Base-by-base conservation (phyloP, 2,113 vertebrate genomes). In the Lipotes vexillifer region DNA sequence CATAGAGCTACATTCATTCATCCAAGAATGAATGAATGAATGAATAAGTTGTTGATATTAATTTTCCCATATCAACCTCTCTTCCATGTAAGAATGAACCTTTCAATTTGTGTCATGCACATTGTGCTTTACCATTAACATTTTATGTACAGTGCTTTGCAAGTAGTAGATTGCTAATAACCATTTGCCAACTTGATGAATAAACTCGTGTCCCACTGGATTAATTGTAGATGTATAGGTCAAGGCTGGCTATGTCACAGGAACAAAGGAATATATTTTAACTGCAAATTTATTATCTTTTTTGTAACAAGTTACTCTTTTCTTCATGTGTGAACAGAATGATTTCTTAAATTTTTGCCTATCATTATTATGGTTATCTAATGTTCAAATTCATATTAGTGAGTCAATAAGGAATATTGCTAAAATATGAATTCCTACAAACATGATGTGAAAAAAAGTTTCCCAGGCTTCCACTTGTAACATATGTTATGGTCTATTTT, bases 401-500 rank as follows among this genome's bases (percentile, higher is more conserved):
- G 69, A 93, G 46, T 80, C 82, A 94, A 21, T 83, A 97, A 97
- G 25, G 11, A 4, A 66, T 88, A 93, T 69, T 69, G 15, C 18
- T 89, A 89, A 92, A 89, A 74, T 71, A 17, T 69, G 49, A 97
- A 74, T 94, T 69, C n/a, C 3, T 65, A 93, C 11, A 25, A 71
- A 81, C 1, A 52, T 41, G 12, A 41, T 91, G 77, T 59, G n/a
- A 63, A 55, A 74, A 88, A 68, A 78, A n/a, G n/a, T 84, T 93
- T 77, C 52, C 23, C 8, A 69, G 68, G 82, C 63, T 94, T 97
- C 33, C 75, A 82, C 41, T 94, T 91, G 49, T 44, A 92, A 71
- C 98, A 97, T 97, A 95, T 95, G 82, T 82, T 92, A 66, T 25
- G 18, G 23, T 92, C 74, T 97, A 74, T 95, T 97, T 97, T 52